phyloP scores from a whole-genome alignment of 2,888 invertebrate species.

The Platycnemis pennipes region DNA sequence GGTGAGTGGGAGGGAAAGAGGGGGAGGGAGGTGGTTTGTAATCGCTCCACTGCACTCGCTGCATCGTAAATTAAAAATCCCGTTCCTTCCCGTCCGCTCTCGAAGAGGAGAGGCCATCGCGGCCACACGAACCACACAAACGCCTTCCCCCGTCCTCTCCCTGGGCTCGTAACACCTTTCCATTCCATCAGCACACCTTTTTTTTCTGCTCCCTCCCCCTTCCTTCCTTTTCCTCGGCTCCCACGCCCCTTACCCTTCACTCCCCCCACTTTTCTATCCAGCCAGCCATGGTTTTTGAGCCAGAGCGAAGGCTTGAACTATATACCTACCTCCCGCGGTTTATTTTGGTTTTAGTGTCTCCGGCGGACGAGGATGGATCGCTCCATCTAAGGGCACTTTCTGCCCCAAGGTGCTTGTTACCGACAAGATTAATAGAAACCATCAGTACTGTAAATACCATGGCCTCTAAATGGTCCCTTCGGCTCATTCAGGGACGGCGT shows the following conservation, averaged over 20 bases:
- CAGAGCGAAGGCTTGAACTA: not conserved
- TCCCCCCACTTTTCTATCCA: not conserved
- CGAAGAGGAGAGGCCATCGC: not conserved
- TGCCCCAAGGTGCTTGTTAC: not conserved
- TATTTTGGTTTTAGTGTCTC: conserved; percentile 14
- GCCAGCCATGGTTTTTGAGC: not conserved
- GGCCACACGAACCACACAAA: not conserved
- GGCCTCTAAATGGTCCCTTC: too few species aligned
- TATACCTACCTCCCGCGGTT: conserved; percentile 22
- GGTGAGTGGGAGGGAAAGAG: too few species aligned
- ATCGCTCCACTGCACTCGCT: conserved; percentile 31
- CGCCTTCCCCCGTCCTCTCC: not conserved
- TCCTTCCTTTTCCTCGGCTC: not conserved
- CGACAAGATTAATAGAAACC: too few species aligned
- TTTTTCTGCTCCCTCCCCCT: not conserved
- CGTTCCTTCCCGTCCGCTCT: not conserved
- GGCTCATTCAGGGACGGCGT: too few species aligned
- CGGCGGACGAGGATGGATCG: not conserved
- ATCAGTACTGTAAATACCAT: too few species aligned
- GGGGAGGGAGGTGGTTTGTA: not conserved
- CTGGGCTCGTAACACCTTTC: not conserved
- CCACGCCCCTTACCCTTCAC: not conserved
- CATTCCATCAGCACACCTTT: not conserved
- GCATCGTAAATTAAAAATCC: conserved; percentile 32
- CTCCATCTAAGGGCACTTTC: not conserved